Evolutionary conservation across 2,888 invertebrate species (phyloP).

Genomic region (Ectemnius cavifrons): DNA sequence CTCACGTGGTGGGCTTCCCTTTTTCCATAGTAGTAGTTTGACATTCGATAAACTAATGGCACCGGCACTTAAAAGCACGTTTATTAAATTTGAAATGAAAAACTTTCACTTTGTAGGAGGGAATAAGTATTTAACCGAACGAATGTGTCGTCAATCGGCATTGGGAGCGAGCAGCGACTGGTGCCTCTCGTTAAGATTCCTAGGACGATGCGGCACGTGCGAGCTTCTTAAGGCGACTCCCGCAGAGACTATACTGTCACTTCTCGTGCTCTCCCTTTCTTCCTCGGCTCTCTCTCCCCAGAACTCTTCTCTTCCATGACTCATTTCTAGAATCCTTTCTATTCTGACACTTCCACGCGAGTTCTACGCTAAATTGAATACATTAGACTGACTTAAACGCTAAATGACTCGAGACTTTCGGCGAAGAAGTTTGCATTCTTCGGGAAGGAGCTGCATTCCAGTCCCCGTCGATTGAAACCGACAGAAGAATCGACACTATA

Average conservation of each 20-base stretch:
- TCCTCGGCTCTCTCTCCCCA: not conserved
- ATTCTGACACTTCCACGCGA: too few relatives aligned
- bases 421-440: too few relatives aligned
- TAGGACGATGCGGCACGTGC: constrained; percentile 44
- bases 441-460: not conserved
- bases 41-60: too few relatives aligned
- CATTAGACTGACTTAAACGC: not conserved
- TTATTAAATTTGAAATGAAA: too few relatives aligned
- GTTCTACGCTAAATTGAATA: too few relatives aligned
- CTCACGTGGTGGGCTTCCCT: too few relatives aligned
- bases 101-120: too few relatives aligned
- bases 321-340: constrained; percentile 22
- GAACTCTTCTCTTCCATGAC: constrained; percentile 9
- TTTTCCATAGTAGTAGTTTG: too few relatives aligned
- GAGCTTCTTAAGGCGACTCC: constrained; percentile 57
- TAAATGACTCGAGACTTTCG: too few relatives aligned
- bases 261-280: constrained; percentile 15
- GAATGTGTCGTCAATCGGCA: not conserved
- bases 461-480: not conserved
- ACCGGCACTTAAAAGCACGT: too few relatives aligned
- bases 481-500: constrained; percentile 26
- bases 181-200: constrained; percentile 45
- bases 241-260: constrained; percentile 54
- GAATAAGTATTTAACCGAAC: not conserved
- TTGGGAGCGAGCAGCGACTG: too few relatives aligned